Evolutionary conservation across 2,888 invertebrate species (phyloP), one percentile per base, ranked within the genome.

Genomic region (Ypsolopha sequella): DNA sequence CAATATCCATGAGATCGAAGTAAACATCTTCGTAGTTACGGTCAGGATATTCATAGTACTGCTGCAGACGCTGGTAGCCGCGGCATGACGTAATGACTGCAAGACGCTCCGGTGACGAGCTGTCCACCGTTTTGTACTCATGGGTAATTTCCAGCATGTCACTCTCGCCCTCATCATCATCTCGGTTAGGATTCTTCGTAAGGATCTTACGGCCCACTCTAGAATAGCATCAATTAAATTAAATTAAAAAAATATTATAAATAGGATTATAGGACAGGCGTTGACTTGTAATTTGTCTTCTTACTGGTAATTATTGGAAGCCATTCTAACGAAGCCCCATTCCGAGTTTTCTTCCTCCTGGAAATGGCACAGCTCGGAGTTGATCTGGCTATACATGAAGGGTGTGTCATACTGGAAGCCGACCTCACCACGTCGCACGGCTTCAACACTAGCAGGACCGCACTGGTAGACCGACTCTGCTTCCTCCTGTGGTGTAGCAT

Each of bases 341-440:
- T 90, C 90, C 1, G 90, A 90, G 63, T 88, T 86, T 46, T 89
- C 88, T 68, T 92, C 91, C 65, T 91, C 90, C 74, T 90, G 89
- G 88, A 92, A 93, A 75, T 92, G 91, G 55, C 92, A 90, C 43
- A 91, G 77, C 69, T 94, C 94, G 6, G 93, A 92, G 64, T 95
- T 94, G 9, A 94, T 90, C 75, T 94, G 92, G 47, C 92, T 89
- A 69, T 92, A 93, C 57, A 93, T 89, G 73, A 93, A 93, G 1
- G 91, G 90, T 0, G 92, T 91, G 66, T 94, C 94, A 64, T 91
- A 93, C 54, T 90, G 87, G 66, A 91, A 89, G 51, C 92, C 92
- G 14, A 94, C 91, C 70, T 93, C 91, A 0, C 93, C 93, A 33
- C 90, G 88, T 48, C 91, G 88, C 2, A 94, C 90, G 14, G 93